Evolutionary conservation across 2,113 vertebrate genomes (phyloP).

Genomic region (Salvelinus namaycush): DNA sequence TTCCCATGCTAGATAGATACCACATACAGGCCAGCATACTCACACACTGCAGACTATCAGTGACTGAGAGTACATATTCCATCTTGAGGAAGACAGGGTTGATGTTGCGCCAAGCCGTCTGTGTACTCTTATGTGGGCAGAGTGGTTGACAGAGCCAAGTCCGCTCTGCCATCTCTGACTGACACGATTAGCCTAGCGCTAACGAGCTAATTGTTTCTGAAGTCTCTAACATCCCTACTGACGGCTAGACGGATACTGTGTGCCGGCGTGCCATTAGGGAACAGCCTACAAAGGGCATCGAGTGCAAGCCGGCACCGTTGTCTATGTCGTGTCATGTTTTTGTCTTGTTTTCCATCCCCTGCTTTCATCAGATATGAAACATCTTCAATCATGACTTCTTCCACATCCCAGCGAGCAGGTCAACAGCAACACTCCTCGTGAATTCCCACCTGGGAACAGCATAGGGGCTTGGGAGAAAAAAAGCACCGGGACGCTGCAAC

Average conservation of each 20-base stretch:
- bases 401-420: neutral
- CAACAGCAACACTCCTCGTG: no score
- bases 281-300: neutral
- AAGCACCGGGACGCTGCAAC: neutral
- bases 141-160: no score
- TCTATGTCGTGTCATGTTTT: neutral
- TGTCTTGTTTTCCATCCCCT: neutral
- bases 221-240: slow-evolving; percentile 35
- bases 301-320: neutral
- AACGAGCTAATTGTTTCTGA: slow-evolving; percentile 50
- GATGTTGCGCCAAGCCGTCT: no score
- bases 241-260: slow-evolving; percentile 12
- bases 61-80: no score
- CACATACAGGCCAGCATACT: no score
- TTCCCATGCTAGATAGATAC: no score
- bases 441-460: no score
- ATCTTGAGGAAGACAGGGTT: no score
- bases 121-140: no score
- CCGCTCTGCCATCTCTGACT: slow-evolving; percentile 11
- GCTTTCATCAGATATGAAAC: neutral
- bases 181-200: slow-evolving; percentile 8
- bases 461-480: neutral
- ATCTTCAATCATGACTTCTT: neutral
- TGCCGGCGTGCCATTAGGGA: neutral
- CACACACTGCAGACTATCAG: no score